Percentiles rank a stretch among this genome's conserved stretches.
Conservation (phyloP, 2,888 invertebrate genomes). For the Lutraria lutraria region DNA sequence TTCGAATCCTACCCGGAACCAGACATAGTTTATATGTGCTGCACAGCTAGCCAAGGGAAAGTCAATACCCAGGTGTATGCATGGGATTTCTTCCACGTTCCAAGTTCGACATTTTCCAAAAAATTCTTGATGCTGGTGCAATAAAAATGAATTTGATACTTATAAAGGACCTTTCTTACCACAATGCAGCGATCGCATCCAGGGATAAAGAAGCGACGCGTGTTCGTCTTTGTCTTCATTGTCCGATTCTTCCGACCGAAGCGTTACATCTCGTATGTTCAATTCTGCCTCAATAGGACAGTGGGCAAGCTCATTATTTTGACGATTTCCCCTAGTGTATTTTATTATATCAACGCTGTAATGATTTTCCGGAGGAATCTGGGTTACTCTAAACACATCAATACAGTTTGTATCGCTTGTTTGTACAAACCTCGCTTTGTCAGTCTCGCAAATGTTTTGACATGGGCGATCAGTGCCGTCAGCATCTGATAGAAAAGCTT, state of each 20-base stretch:
- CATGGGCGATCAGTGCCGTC: not conserved
- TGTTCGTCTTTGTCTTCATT: not conserved
- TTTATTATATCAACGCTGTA: conserved; percentile 13
- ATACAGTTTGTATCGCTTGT: conserved; percentile 6
- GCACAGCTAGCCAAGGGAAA: too few species aligned
- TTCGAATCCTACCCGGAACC: too few species aligned
- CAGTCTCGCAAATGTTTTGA: not conserved
- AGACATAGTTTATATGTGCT: too few species aligned
- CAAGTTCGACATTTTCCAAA: too few species aligned
- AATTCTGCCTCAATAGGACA: not conserved
- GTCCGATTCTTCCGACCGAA: not conserved
- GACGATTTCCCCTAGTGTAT: not conserved
- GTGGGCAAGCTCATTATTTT: not conserved
- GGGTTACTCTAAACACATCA: conserved; percentile 29
- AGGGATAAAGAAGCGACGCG: conserved; percentile 37
- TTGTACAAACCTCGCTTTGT: not conserved
- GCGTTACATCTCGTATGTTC: not conserved
- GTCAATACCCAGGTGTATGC: too few species aligned
- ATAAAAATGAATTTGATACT: not conserved
- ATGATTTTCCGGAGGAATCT: conserved; percentile 28
- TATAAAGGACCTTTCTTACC: conserved; percentile 6
- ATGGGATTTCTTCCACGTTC: too few species aligned
- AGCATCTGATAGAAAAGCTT: not conserved
- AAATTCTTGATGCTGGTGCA: too few species aligned
- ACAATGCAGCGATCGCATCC: conserved; percentile 48